Evolutionary conservation across 2,888 invertebrate genomes (phyloP).

Genomic region (Desoria tigrina): DNA sequence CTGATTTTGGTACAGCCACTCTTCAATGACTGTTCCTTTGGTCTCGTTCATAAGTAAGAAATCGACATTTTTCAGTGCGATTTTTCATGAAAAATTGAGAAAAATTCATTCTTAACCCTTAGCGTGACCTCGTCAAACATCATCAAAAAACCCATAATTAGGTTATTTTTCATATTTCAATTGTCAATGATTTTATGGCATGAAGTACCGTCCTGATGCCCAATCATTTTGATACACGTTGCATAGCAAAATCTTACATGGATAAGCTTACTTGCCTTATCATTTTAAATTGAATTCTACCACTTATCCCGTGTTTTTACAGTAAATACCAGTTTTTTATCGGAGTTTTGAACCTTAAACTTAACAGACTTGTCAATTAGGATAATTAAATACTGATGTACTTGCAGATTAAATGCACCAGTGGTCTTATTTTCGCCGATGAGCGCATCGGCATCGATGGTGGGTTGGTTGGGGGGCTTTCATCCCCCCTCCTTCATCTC

Average conservation of each 20-base stretch:
- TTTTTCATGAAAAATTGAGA: background rate
- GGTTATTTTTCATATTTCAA: no score
- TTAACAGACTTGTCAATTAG: slow-evolving; percentile 53
- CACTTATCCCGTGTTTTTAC: background rate
- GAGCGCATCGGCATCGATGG: background rate
- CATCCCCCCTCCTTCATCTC: slow-evolving; percentile 55
- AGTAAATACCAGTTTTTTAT: slow-evolving; percentile 22
- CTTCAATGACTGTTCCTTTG: slow-evolving; percentile 54
- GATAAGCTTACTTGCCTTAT: no score
- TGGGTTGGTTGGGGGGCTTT: slow-evolving; percentile 35
- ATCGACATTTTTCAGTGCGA: no score
- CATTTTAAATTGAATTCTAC: no score
- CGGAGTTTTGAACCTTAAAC: slow-evolving; percentile 54
- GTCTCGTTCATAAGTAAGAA: slow-evolving; percentile 48
- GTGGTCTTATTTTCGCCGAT: slow-evolving; percentile 54
- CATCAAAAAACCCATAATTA: no score
- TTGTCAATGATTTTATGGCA: no score
- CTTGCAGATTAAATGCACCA: slow-evolving; percentile 55
- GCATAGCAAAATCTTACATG: no score
- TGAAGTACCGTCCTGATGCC: no score
- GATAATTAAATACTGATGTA: slow-evolving; percentile 54
- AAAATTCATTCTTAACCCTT: background rate
- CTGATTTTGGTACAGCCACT: slow-evolving; percentile 54
- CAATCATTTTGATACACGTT: no score
- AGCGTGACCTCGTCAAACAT: no score